These are phyloP conservation scores for Cynocephalus volans DNA, from an alignment of 2,113 vertebrate species.

Conservation along the genomic window DNA sequence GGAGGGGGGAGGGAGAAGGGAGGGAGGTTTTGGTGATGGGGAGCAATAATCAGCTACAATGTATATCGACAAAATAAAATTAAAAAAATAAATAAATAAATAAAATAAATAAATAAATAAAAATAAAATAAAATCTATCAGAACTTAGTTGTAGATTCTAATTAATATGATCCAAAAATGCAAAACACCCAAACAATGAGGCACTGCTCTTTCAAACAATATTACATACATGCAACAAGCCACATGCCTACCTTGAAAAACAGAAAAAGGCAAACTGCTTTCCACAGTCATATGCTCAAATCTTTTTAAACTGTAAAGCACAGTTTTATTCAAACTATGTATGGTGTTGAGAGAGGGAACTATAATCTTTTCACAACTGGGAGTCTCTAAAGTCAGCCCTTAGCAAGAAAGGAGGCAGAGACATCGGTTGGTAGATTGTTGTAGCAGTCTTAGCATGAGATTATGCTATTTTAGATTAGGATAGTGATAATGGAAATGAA, in stretches of 20 bases:
- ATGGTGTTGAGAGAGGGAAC: neutral
- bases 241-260: neutral
- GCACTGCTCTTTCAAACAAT: neutral
- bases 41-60: too few species aligned
- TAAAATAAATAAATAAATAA: too few species aligned
- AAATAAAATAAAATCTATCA: neutral
- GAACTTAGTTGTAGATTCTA: constrained; percentile 20
- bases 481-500: neutral
- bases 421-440: neutral
- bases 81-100: too few species aligned
- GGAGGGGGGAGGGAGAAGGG: too few species aligned
- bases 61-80: too few species aligned
- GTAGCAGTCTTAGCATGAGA: neutral
- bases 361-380: neutral
- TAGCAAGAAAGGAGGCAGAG: constrained; percentile 5
- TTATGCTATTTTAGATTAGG: neutral
- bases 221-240: neutral
- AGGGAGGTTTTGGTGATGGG: too few species aligned
- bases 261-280: constrained; percentile 23
- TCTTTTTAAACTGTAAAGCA: neutral
- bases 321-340: constrained; percentile 36
- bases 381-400: neutral
- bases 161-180: neutral
- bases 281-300: neutral
- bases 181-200: neutral